Percentiles rank a stretch among this genome's conserved stretches.
Evolutionary conservation across 1,140 invertebrate species (phyloP).

Genomic region (Varroa destructor): DNA sequence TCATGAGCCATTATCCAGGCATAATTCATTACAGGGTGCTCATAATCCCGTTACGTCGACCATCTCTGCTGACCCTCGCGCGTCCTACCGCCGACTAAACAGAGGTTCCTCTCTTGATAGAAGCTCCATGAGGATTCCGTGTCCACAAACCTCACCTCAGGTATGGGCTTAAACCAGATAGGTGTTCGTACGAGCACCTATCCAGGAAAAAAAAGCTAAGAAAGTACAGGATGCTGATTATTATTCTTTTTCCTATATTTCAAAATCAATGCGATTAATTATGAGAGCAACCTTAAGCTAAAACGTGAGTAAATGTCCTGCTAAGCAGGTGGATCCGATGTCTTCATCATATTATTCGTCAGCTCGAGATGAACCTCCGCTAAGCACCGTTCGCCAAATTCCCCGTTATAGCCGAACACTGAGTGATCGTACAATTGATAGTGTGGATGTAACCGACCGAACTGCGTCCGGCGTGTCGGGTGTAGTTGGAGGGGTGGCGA

Average conservation of each 20-base stretch:
- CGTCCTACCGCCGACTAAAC: neutral
- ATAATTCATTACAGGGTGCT: no score
- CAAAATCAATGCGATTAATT: no score
- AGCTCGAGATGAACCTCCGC: neutral
- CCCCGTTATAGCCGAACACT: constrained; percentile 11
- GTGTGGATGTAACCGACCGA: no score
- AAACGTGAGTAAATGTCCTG: neutral
- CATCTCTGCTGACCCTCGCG: neutral
- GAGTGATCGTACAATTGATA: constrained; percentile 5
- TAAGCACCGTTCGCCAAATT: neutral
- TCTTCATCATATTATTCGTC: neutral
- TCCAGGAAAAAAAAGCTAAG: no score
- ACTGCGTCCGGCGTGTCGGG: no score
- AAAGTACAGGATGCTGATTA: no score
- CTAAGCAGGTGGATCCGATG: neutral
- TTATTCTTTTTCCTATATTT: no score
- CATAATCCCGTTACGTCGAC: neutral
- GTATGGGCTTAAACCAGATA: neutral
- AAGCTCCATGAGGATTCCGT: neutral
- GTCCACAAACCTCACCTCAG: neutral
- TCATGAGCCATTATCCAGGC: no score
- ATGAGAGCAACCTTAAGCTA: no score
- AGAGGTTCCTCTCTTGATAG: constrained; percentile 17
- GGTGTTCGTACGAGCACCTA: no score
- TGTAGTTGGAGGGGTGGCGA: no score